Base-by-base conservation (phyloP, 2,797 vertebrate species). In the Urosaurus nigricauda region DNA sequence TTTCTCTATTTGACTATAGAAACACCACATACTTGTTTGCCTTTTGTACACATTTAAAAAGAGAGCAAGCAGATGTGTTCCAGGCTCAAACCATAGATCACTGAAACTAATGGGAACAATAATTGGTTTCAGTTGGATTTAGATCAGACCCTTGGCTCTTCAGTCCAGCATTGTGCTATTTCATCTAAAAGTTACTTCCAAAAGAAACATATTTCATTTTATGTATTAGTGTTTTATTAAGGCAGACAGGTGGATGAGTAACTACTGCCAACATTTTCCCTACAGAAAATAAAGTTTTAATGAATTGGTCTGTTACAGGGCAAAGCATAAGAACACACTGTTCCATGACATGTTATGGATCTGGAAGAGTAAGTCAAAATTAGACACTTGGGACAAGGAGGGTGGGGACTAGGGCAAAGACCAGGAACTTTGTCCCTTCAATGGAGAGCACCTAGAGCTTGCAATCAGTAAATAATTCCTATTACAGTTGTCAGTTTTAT, bases 11-110 rank as follows among this genome's bases (percentile, higher is more conserved):
- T 85, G 65, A 85, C 80, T 92, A 92, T 63, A 68, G 78, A 24
- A 4, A 0, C 90, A 90, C 87, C 86, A 95, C 90, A 92, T 91
- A 91, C 83, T 88, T 83, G 70, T 88, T 92, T 90, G 71, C 75
- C 91, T 75, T 91, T 92, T 93, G 83, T 81, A 82, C 87, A 58
- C 71, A 89, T 77, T 88, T 92, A 90, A 92, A 88, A 71, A 56
- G 88, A 89, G 88, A 90, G 88, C 89, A 77, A 51, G 85, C 70
- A 86, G 79, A 84, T 40, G 87, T 75, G 88, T 87, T 90, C 68
- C 91, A 88, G 56, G 71, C 73, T 89, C 92, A 88, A 91, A 83
- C 68, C 87, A 77, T 2, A 60, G 87, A 26, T 75, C 90, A 85
- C 51, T 75, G 89, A 58, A n/a, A 1, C 87, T 85, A 89, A 26